phyloP scores from a whole-genome alignment of 2,113 vertebrate genomes.

The Haemorhous mexicanus region DNA sequence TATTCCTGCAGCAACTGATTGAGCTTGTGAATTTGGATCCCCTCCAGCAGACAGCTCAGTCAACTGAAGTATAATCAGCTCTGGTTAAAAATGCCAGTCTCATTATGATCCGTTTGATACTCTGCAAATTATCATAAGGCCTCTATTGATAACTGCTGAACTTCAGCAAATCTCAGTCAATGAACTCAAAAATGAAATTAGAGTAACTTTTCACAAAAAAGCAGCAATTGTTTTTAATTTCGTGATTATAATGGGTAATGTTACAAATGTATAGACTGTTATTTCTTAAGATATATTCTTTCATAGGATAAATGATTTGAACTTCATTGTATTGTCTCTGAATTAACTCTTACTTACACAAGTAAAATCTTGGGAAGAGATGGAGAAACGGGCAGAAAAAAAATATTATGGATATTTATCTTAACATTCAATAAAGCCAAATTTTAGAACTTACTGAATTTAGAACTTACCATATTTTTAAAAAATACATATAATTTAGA shows the following conservation, averaged over 20 bases:
- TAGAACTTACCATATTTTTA: neutral
- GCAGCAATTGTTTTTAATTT: neutral
- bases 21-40: neutral
- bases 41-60: neutral
- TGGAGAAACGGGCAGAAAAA: neutral
- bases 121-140: neutral
- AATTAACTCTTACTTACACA: neutral
- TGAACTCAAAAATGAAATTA: neutral
- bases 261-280: neutral
- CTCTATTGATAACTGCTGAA: neutral
- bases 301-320: neutral
- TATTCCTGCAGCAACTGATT: neutral
- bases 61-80: neutral
- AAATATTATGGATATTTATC: neutral
- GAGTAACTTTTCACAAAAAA: neutral
- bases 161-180: neutral
- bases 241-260: neutral
- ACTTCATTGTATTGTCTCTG: neutral
- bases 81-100: neutral
- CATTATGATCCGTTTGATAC: neutral
- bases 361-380: neutral
- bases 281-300: neutral
- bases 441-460: neutral
- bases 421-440: neutral
- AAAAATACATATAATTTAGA: neutral